Base-by-base conservation (phyloP, 2,113 vertebrate genomes). In the Telmatochromis brachygnathus region DNA sequence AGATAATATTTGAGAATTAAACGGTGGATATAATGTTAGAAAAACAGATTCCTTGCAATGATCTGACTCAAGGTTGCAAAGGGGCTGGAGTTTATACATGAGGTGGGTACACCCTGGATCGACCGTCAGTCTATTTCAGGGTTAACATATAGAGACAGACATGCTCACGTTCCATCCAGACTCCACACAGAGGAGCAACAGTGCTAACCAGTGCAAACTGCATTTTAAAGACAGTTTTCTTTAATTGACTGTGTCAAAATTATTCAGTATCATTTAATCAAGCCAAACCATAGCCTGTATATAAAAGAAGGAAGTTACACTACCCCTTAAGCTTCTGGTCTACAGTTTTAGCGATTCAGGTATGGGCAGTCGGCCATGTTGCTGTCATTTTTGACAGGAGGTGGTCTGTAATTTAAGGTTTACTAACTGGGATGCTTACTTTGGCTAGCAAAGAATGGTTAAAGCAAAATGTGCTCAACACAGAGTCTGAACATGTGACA, bases 211-310 rank as follows among this genome's bases (percentile, higher is more conserved):
- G 35, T 68, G 19, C 1, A 39, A 39, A 39, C 19, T 39, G 12
- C n/a, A 68, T 68, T 68, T 68, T 39, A 68, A 68, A 68, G 35
- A 68, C 5, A 39, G 23, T 39, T 68, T 68, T 8, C n/a, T 65
- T 37, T 68, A 21, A 68, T 37, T 39, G 35, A 28, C 39, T 17
- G 14, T 75, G 68, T 17, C 9, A 75, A 47, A 47, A 13, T 68
- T n/a, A 37, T 68, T 68, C 60, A 45, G 23, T 75, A 45, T 17
- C 23, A 75, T 75, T 75, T 19, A 47, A 47, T 75, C 70, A 47
- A 75, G 42, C 23, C 21, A 47, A 75, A 28, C 4, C 42, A 47
- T 47, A 47, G 70, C 26, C 9, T 75, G 70, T 75, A 75, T 7
- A 47, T 47, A 47, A 75, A 47, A 47, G 23, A 75, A 75, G 23